These are phyloP conservation scores for Aleiodes leptofemur DNA, from an alignment of 2,888 invertebrate species.

Conservation along the genomic window DNA sequence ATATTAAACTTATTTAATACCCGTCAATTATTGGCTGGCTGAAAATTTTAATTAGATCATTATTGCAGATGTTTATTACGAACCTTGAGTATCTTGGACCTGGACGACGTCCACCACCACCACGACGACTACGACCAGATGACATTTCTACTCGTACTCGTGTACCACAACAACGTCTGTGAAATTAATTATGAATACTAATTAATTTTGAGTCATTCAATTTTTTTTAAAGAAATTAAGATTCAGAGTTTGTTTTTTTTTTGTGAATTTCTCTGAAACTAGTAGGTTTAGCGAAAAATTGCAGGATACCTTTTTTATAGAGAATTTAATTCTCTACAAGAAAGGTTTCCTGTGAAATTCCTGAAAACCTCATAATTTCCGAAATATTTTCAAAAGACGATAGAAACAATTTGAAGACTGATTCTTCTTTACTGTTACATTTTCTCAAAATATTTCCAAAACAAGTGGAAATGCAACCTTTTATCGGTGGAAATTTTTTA, in stretches of 20 bases:
- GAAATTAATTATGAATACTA: not conserved
- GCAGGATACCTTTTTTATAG: too few relatives aligned
- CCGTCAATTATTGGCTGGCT: constrained; percentile 15
- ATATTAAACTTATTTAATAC: constrained; percentile 1
- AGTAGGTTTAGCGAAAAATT: too few relatives aligned
- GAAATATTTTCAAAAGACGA: too few relatives aligned
- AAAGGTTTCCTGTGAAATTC: too few relatives aligned
- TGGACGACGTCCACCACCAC: constrained; percentile 75
- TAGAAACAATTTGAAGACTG: too few relatives aligned
- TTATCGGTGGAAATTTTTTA: too few relatives aligned
- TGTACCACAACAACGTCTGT: constrained; percentile 90
- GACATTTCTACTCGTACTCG: constrained; percentile 96
- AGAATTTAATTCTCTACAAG: too few relatives aligned
- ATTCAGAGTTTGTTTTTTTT: not conserved
- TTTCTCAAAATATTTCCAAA: too few relatives aligned
- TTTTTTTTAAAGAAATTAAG: not conserved
- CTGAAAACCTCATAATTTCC: too few relatives aligned
- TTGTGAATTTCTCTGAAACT: too few relatives aligned
- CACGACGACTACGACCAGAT: constrained; percentile 87
- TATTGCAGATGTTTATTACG: constrained; percentile 10
- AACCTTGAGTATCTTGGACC: constrained; percentile 58
- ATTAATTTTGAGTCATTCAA: not conserved
- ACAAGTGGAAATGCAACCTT: too few relatives aligned
- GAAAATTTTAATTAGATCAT: constrained; percentile 20
- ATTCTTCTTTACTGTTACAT: too few relatives aligned